phyloP scores from a whole-genome alignment of 2,113 vertebrate genomes.

The Dipodomys merriami region DNA sequence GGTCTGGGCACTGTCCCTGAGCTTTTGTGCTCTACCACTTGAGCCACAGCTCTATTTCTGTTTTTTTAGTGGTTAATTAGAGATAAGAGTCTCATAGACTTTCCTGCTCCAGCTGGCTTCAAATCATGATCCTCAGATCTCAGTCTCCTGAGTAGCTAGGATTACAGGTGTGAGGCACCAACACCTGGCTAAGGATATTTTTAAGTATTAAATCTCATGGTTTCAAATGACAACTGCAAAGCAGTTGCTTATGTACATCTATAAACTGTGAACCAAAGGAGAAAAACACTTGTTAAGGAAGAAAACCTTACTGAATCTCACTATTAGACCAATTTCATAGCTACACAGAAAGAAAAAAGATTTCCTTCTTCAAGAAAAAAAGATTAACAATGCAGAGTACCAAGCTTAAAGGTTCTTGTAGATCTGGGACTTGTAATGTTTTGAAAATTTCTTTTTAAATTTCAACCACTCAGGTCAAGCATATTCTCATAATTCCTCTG shows the following conservation, averaged over 20 bases:
- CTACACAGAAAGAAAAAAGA: neutral
- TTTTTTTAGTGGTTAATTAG: too few relatives aligned
- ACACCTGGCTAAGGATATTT: neutral
- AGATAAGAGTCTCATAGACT: too few relatives aligned
- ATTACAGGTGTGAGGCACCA: too few relatives aligned
- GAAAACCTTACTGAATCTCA: constrained; percentile 45
- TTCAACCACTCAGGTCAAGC: constrained; percentile 27
- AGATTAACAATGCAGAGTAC: neutral
- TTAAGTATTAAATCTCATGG: constrained; percentile 45
- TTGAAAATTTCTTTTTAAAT: neutral
- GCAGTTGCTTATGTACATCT: constrained; percentile 73
- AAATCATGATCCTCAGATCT: too few relatives aligned
- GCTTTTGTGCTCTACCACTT: too few relatives aligned
- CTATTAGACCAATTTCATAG: constrained; percentile 11
- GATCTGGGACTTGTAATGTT: neutral
- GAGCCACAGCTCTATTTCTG: too few relatives aligned
- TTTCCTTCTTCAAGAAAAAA: neutral
- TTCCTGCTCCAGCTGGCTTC: too few relatives aligned
- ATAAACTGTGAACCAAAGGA: constrained; percentile 52
- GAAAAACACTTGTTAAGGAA: neutral
- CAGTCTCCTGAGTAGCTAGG: too few relatives aligned
- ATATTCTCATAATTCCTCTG: constrained; percentile 43
- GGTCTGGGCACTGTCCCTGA: too few relatives aligned
- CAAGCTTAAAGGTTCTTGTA: neutral
- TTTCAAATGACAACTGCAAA: constrained; percentile 75